Base-by-base conservation (phyloP, 2,888 invertebrate genomes). In the Sarcophaga subvicina region DNA sequence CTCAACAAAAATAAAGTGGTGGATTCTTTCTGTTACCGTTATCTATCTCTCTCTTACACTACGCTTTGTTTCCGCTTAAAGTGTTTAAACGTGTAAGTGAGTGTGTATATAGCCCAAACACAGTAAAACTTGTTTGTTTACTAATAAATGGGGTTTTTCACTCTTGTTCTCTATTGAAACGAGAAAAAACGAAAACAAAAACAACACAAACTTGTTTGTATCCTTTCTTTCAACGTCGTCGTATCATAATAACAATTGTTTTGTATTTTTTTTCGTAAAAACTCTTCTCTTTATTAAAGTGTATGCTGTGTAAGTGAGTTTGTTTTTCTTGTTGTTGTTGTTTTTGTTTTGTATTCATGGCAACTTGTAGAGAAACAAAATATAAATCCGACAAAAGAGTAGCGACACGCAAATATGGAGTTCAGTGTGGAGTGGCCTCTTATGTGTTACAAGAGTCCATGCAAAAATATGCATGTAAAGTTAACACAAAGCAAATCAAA, bases 351-450 rank as follows among this genome's bases (percentile, higher is more conserved):
- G 47, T n/a, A 72, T 66, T 47, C 47, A 14, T 27, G n/a, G 37
- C 49, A 79, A 71, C 70, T 78, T 77, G 77, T 77, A 66, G 62
- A 72, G 71, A 78, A 72, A 25, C 2, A 14, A 60, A 60, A 71
- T 3, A 22, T 54, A 64, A 4, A 14, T 10, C 37, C 37, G 66
- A 54, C 59, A 66, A 6, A 59, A 25, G 49, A 79, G 17, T 59
- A 70, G 37, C 37, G 63, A 75, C 83, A 83, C 73, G 84, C 84
- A 80, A 80, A 71, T 76, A 71, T 85, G 71, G 37, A 85, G 79
- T 87, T 82, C 47, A 49, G 14, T 59, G 62, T 87, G 80, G 88
- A 88, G 88, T 88, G 78, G 71, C 88, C 88, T 88, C 88, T 88
- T 88, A 78, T 88, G 82, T 83, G 70, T 66, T 47, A 80, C 67